Evolutionary conservation across 1,140 invertebrate genomes (phyloP).

Genomic region (Pseudachorutes palmiensis): DNA sequence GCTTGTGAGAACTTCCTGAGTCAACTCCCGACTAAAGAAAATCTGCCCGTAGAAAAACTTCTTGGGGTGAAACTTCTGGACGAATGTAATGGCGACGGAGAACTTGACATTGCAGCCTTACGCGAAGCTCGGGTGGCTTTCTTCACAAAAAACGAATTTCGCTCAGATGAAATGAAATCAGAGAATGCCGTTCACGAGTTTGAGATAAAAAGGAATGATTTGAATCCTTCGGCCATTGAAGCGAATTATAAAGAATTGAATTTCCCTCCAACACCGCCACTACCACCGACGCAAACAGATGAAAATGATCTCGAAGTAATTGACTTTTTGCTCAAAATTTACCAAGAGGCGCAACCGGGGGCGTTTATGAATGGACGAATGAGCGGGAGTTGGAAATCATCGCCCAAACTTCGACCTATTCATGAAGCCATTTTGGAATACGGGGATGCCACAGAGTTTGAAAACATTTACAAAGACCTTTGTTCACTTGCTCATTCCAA

Average conservation of each 20-base stretch:
- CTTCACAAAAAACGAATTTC: constrained; percentile 26
- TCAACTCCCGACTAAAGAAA: constrained; percentile 33
- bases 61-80: constrained; percentile 22
- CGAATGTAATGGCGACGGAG: constrained; percentile 21
- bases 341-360: background rate
- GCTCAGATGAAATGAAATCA: constrained; percentile 1
- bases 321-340: background rate
- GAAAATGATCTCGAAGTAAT: background rate
- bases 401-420: constrained; percentile 23
- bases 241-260: background rate
- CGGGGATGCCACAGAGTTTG: constrained; percentile 4
- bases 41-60: constrained; percentile 26
- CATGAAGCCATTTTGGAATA: constrained; percentile 28
- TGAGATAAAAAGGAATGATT: too few species aligned
- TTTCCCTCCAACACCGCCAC: background rate
- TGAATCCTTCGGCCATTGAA: too few species aligned
- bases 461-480: constrained; percentile 9
- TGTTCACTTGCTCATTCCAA: constrained; percentile 23
- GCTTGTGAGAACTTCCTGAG: constrained; percentile 35
- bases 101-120: constrained; percentile 30
- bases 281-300: background rate
- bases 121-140: constrained; percentile 32
- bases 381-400: constrained; percentile 18
- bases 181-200: background rate
- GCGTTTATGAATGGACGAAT: constrained; percentile 5